Base-by-base conservation (phyloP, 1,140 invertebrate species). In the Elymnias hypermnestra region DNA sequence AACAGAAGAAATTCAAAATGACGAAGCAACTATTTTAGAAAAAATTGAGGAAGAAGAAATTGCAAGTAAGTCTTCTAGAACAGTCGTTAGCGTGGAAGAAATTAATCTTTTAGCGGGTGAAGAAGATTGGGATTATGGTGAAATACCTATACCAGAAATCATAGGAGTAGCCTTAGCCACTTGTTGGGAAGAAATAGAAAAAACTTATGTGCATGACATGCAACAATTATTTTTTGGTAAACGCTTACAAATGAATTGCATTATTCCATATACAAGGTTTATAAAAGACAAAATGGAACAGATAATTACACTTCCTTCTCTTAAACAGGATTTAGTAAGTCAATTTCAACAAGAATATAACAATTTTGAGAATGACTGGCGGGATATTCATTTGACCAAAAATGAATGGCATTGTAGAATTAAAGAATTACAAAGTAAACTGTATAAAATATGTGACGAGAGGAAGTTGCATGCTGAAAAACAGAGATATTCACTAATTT, bases 301-400 rank as follows among this genome's bases (percentile, higher is more conserved):
- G 31, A 88, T 88, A 39, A 79, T 90, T n/a, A 72, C 72, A 1
- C 52, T 86, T 38, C 88, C 89, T 0, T 89, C 89, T 18, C 42
- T 58, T 5, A 89, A 88, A 61, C 89, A 89, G 65, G 77, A 86
- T 25, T 60, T 89, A 37, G 64, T 91, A 2, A 53, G 62, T 10
- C 49, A 69, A 9, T 91, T 91, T 59, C 89, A 89, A 53, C 72
- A 62, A n/a, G 64, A 78, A 1, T 90, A 88, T 53, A 90, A 91
- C 67, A 68, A 83, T 9, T 82, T 90, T 51, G 86, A 88, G 48
- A 69, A 86, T 31, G 87, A 90, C 52, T 84, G 88, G 56, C 70
- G 89, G 0, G 65, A 83, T 33, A 77, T 89, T 42, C 60, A 71
- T 46, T 79, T 88, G 8, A 51, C 72, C 0, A 83, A 79, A 63